Base-by-base conservation (phyloP, 2,113 vertebrate genomes). In the Myiopsitta monachus region DNA sequence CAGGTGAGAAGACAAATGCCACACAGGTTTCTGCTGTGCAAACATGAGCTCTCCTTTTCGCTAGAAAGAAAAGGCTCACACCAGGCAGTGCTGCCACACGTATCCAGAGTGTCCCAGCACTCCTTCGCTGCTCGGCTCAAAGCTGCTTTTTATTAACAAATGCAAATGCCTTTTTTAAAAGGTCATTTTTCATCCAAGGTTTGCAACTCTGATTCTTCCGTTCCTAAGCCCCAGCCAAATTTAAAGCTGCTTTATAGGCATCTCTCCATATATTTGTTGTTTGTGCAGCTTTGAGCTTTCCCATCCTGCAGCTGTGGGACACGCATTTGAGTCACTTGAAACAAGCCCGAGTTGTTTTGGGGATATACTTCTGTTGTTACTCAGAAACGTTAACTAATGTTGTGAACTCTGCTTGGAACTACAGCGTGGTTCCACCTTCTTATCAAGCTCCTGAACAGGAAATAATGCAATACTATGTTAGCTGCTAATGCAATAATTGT, bases 281-380 rank as follows among this genome's bases (percentile, higher is more conserved):
- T 96, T 95, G 82, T 88, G 46, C 52, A 95, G 85, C 79, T 92
- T 95, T 51, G 73, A 94, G 95, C 70, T 84, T 95, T 93, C 85
- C 93, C 95, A 7, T 82, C 76, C 83, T 59, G 79, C 96, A 97
- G 96, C 96, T 97, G 96, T 76, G 90, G 90, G 75, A 91, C 89
- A 57, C 52, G 73, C 54, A 6, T 83, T 94, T 93, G 91, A 90
- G 68, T 93, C 43, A 76, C 55, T 91, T 82, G 57, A 89, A 94
- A 81, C 57, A 85, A 84, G 70, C n/a, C 30, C 6, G 15, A 80
- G 73, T 80, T 3, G 1, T 88, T 92, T 85, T 41, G 90, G 90
- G 19, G 55, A 91, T 84, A 76, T 38, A 89, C 18, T 94, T 90
- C 70, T 91, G 76, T 75, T 14, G 1, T 84, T 90, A 39, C 39